phyloP scores from a whole-genome alignment of 2,888 invertebrate species.

The Synanthedon tipuliformis region DNA sequence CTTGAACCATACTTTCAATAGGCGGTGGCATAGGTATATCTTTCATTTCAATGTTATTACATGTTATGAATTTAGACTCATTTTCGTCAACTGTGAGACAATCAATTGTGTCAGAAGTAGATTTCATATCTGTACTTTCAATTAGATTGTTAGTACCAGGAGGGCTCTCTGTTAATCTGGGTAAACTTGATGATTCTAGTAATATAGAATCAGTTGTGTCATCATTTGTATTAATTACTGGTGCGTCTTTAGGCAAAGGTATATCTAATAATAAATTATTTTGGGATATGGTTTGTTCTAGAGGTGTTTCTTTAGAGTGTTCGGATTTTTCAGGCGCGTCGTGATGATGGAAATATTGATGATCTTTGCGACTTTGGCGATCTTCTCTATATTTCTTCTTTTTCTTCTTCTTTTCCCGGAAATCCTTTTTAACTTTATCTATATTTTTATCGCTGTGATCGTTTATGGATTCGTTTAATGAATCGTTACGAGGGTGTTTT shows the following conservation, averaged over 20 bases:
- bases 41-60: slow-evolving; percentile 40
- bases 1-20: slow-evolving; percentile 41
- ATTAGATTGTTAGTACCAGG: slow-evolving; percentile 33
- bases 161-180: slow-evolving; percentile 75
- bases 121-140: slow-evolving; percentile 17
- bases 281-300: slow-evolving; percentile 11
- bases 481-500: slow-evolving; percentile 65
- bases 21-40: slow-evolving; percentile 57
- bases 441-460: not conserved
- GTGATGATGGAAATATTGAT: slow-evolving; percentile 75
- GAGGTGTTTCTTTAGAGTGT: slow-evolving; percentile 18
- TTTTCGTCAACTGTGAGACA: slow-evolving; percentile 20
- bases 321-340: slow-evolving; percentile 51
- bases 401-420: slow-evolving; percentile 86
- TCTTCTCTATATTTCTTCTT: slow-evolving; percentile 87
- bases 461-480: slow-evolving; percentile 7
- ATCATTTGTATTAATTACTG: slow-evolving; percentile 20
- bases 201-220: slow-evolving; percentile 26
- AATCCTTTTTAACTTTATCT: slow-evolving; percentile 65
- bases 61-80: slow-evolving; percentile 27
- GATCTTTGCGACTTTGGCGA: slow-evolving; percentile 74
- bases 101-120: slow-evolving; percentile 13
- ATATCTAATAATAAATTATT: slow-evolving; percentile 43
- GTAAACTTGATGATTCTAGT: slow-evolving; percentile 72
- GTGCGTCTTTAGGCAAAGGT: slow-evolving; percentile 47